Evolutionary conservation across 2,113 vertebrate genomes (phyloP).

Genomic region (Odocoileus virginianus): DNA sequence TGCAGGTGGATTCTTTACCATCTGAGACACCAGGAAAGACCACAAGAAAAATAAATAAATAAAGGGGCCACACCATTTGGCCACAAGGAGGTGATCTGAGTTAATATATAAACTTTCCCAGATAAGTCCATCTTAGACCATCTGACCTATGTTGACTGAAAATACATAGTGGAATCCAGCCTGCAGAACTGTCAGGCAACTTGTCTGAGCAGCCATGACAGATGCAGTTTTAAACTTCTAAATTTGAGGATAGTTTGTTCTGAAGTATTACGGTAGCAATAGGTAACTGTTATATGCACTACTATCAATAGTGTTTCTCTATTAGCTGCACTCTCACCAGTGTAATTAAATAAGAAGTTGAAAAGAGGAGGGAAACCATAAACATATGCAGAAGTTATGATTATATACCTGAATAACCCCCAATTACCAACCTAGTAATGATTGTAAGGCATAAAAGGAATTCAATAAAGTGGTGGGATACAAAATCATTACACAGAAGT

Average conservation of each 20-base stretch:
- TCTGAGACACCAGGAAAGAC: neutral
- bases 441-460: neutral
- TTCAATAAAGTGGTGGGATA: neutral
- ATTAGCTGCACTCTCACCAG: neutral
- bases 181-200: neutral
- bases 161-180: neutral
- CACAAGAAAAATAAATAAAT: neutral
- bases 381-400: neutral
- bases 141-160: neutral
- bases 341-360: neutral
- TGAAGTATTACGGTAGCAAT: neutral
- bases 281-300: neutral
- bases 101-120: neutral
- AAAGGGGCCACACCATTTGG: neutral
- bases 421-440: neutral
- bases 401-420: neutral
- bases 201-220: neutral
- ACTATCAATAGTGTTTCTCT: neutral
- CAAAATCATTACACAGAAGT: neutral
- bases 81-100: neutral
- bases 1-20: neutral
- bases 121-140: neutral
- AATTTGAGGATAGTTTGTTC: neutral
- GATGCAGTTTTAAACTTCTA: neutral
- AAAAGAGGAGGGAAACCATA: neutral